Percentiles rank a stretch among this genome's conserved stretches.
Conservation (phyloP, 2,888 invertebrate species). For the Nephrotoma flavescens region DNA sequence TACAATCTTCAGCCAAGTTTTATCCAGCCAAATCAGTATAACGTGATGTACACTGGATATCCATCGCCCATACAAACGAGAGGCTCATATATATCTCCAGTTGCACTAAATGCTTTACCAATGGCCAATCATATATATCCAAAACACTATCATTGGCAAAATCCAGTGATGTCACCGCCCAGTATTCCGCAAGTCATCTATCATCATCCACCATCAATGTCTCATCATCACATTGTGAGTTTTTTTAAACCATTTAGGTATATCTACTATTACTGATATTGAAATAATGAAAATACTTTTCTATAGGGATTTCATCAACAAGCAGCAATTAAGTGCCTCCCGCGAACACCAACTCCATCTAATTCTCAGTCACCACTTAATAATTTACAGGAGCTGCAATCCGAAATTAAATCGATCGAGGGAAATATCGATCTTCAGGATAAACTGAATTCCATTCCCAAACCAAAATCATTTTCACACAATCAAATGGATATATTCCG, state of each 20-base stretch:
- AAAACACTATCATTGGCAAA: background rate
- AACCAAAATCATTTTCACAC: background rate
- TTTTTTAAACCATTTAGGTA: background rate
- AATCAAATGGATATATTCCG: background rate
- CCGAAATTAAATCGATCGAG: background rate
- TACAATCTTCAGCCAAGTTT: background rate
- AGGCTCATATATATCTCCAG: background rate
- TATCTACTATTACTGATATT: background rate
- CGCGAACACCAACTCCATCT: background rate
- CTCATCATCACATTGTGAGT: background rate
- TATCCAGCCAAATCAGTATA: background rate
- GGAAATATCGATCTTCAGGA: background rate
- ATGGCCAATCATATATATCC: background rate
- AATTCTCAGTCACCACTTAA: background rate
- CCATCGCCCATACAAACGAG: background rate
- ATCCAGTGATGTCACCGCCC: background rate
- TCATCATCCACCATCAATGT: background rate
- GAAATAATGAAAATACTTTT: background rate
- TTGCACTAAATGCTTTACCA: background rate
- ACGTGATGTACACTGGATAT: background rate
- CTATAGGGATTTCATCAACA: background rate
- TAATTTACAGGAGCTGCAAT: background rate
- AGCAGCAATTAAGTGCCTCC: background rate
- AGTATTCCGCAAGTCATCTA: background rate
- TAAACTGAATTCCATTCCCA: background rate